A percentile compares a stretch with the other conserved stretches of the same genome.
Evolutionary conservation across 2,888 invertebrate species (phyloP).

Genomic region (Drosophila pseudotakahashii): DNA sequence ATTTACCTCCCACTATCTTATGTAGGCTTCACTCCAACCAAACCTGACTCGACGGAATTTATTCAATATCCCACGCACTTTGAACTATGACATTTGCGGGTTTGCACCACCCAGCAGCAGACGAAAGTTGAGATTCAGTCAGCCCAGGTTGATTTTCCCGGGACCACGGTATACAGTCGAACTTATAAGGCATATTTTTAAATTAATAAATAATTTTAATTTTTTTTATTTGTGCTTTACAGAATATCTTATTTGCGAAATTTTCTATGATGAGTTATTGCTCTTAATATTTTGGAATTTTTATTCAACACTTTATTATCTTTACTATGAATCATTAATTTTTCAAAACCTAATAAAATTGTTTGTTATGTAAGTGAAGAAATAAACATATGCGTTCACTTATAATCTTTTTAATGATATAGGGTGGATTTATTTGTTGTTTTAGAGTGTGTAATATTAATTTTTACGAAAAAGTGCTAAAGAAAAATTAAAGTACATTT

Average conservation of each 20-base stretch:
- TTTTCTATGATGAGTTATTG: neutral
- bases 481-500: too few species aligned
- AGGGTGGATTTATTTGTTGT: too few species aligned
- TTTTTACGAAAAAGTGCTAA: too few species aligned
- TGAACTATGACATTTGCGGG: slow-evolving; percentile 44
- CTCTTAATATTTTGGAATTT: neutral
- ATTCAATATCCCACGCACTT: slow-evolving; percentile 37
- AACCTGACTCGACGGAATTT: slow-evolving; percentile 17
- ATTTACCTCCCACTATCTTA: slow-evolving; percentile 23
- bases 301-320: neutral
- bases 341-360: neutral
- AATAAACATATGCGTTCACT: neutral
- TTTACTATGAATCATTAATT: neutral
- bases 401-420: neutral
- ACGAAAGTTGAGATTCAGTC: slow-evolving; percentile 1
- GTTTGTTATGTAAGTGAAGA: neutral
- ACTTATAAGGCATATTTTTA: neutral
- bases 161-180: neutral
- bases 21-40: neutral
- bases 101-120: slow-evolving; percentile 11
- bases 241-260: too few species aligned
- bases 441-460: too few species aligned
- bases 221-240: neutral
- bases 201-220: neutral
- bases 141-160: slow-evolving; percentile 23